A percentile compares a stretch with the other conserved stretches of the same genome.
phyloP scores from a whole-genome alignment of 2,113 vertebrate genomes.

The Haemorhous mexicanus region DNA sequence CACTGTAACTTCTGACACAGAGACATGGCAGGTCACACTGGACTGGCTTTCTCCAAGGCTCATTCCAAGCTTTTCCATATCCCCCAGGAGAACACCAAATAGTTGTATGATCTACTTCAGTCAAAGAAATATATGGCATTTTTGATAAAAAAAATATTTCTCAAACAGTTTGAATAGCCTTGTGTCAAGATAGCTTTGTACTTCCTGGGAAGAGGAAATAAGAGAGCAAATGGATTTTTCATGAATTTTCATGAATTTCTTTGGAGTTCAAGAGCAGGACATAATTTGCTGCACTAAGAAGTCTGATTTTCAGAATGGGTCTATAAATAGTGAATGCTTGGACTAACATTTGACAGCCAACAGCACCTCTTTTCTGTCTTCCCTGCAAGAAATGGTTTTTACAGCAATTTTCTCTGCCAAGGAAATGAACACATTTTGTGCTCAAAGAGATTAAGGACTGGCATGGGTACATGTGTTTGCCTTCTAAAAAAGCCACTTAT shows the following conservation, averaged over 20 bases:
- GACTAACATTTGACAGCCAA: neutral
- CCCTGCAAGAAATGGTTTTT: neutral
- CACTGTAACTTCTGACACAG: neutral
- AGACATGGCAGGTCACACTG: neutral
- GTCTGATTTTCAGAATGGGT: neutral
- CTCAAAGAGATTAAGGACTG: neutral
- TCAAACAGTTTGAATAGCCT: neutral
- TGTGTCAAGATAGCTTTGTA: neutral
- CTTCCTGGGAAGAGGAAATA: neutral
- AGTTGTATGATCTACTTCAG: neutral
- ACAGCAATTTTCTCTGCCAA: neutral
- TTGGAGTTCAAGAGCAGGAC: neutral
- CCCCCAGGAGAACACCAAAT: neutral
- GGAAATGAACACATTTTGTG: neutral
- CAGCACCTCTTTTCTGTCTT: neutral
- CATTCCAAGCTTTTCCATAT: neutral
- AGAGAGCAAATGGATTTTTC: neutral
- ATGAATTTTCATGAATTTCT: neutral
- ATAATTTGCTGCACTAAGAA: neutral
- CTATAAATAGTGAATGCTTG: neutral
- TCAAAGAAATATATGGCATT: neutral
- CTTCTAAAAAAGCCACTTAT: neutral
- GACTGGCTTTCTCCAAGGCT: neutral
- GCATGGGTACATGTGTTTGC: neutral
- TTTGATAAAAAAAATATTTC: neutral